These are phyloP conservation scores for Ctenopoma multispine DNA, from an alignment of 2,797 vertebrate species.

Conservation along the genomic window DNA sequence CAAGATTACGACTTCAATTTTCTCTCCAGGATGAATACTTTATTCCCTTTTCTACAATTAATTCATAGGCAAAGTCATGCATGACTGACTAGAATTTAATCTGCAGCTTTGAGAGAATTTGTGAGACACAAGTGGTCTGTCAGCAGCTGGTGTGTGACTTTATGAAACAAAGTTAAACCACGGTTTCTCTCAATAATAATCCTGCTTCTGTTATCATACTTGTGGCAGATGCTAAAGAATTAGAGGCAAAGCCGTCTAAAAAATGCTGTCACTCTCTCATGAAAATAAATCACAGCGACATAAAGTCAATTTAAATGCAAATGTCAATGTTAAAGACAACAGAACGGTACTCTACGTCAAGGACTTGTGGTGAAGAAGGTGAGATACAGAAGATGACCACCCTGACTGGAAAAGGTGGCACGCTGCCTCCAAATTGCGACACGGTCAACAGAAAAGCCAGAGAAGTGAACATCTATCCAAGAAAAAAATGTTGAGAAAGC, in stretches of 20 bases:
- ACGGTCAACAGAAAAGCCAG: slow-evolving; percentile 32
- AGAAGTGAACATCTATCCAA: slow-evolving; percentile 24
- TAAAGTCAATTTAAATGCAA: slow-evolving; percentile 81
- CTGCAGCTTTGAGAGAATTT: slow-evolving; percentile 46
- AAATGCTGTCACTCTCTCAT: slow-evolving; percentile 53
- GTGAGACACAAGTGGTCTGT: slow-evolving; percentile 31
- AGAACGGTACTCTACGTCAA: slow-evolving; percentile 23
- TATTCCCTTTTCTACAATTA: slow-evolving; percentile 48
- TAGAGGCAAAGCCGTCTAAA: slow-evolving; percentile 57
- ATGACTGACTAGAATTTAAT: slow-evolving; percentile 63
- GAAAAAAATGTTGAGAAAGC: slow-evolving; percentile 3
- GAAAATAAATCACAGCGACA: slow-evolving; percentile 63
- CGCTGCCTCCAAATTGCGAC: slow-evolving; percentile 8
- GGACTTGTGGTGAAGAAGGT: slow-evolving; percentile 53
- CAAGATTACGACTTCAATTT: slow-evolving; percentile 27
- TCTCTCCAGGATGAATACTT: slow-evolving; percentile 27
- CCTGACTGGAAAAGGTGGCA: slow-evolving; percentile 38
- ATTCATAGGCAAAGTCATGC: slow-evolving; percentile 62
- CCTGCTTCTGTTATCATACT: slow-evolving; percentile 64
- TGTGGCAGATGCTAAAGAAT: slow-evolving; percentile 65
- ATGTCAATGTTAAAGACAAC: slow-evolving; percentile 70
- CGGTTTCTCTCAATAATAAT: slow-evolving; percentile 61
- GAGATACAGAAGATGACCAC: slow-evolving; percentile 52
- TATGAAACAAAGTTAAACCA: slow-evolving; percentile 51
- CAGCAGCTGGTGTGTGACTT: slow-evolving; percentile 24